phyloP scores from a whole-genome alignment of 1,140 invertebrate genomes.

The Hylaeus anthracinus region DNA sequence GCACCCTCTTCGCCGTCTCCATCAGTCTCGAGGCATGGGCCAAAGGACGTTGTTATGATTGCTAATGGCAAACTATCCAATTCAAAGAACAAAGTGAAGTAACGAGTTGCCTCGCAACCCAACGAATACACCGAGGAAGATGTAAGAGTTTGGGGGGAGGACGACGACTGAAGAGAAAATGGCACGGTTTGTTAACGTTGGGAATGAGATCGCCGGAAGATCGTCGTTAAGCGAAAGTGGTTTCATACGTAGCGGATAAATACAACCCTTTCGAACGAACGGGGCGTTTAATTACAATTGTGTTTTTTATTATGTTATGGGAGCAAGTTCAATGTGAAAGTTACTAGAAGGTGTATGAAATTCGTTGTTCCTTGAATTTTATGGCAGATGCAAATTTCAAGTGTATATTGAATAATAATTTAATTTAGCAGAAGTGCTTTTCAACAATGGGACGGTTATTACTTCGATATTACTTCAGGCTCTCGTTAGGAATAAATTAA shows the following conservation, averaged over 20 bases:
- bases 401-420: too few relatives aligned
- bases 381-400: too few relatives aligned
- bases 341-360: too few relatives aligned
- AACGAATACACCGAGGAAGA: slow-evolving; percentile 60
- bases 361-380: too few relatives aligned
- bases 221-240: slow-evolving; percentile 44
- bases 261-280: not conserved
- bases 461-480: too few relatives aligned
- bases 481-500: too few relatives aligned
- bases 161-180: slow-evolving; percentile 60
- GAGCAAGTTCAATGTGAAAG: too few relatives aligned
- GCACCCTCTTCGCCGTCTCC: slow-evolving; percentile 64
- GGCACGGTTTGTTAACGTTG: slow-evolving; percentile 71
- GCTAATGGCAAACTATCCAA: slow-evolving; percentile 80
- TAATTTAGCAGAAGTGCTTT: too few relatives aligned
- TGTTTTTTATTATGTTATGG: too few relatives aligned
- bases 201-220: slow-evolving; percentile 58
- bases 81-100: slow-evolving; percentile 79
- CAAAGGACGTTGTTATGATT: slow-evolving; percentile 78
- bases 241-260: slow-evolving; percentile 44
- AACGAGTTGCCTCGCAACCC: slow-evolving; percentile 72
- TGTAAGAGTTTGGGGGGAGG: slow-evolving; percentile 51
- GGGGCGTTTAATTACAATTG: too few relatives aligned
- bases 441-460: too few relatives aligned
- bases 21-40: slow-evolving; percentile 64